A percentile compares a stretch with the other conserved stretches of the same genome.
phyloP scores from a whole-genome alignment of 2,797 vertebrate genomes.

The Protonibea diacanthus region DNA sequence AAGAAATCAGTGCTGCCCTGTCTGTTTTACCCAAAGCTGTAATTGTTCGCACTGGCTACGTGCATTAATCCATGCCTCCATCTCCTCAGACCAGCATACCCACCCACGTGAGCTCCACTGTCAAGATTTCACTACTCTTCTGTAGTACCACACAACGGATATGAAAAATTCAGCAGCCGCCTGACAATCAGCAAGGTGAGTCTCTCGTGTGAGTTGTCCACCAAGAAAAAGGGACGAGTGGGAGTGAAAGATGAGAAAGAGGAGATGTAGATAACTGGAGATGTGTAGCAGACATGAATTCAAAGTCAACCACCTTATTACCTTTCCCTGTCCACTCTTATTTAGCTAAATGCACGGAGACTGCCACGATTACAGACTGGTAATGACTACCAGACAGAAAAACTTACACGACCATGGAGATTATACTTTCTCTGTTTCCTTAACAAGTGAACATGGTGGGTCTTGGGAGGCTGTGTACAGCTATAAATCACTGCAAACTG shows the following conservation, averaged over 20 bases:
- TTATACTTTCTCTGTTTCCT: constrained; percentile 16
- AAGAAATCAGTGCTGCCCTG: constrained; percentile 25
- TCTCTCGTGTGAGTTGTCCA: constrained; percentile 34
- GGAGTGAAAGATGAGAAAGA: constrained; percentile 28
- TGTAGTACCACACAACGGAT: constrained; percentile 46
- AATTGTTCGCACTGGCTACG: constrained; percentile 61
- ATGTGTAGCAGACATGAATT: constrained; percentile 43
- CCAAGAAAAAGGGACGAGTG: constrained; percentile 38
- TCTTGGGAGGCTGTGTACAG: constrained; percentile 25
- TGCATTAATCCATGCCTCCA: constrained; percentile 68
- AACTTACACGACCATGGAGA: constrained; percentile 25
- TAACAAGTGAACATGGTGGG: constrained; percentile 33
- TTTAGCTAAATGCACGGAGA: constrained; percentile 37
- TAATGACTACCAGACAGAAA: constrained; percentile 12
- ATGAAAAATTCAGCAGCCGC: constrained; percentile 72
- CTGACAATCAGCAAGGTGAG: constrained; percentile 59
- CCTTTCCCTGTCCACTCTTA: constrained; percentile 12
- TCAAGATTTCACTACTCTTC: constrained; percentile 62
- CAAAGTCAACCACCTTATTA: constrained; percentile 46
- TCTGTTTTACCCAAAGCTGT: constrained; percentile 29
- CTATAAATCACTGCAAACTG: constrained; percentile 45
- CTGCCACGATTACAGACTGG: constrained; percentile 26
- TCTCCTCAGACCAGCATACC: constrained; percentile 61
- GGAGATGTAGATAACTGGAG: constrained; percentile 29
- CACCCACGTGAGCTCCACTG: constrained; percentile 57